These are phyloP conservation scores for Cetoscarus ocellatus DNA, from an alignment of 2,797 vertebrate genomes.

Conservation along the genomic window DNA sequence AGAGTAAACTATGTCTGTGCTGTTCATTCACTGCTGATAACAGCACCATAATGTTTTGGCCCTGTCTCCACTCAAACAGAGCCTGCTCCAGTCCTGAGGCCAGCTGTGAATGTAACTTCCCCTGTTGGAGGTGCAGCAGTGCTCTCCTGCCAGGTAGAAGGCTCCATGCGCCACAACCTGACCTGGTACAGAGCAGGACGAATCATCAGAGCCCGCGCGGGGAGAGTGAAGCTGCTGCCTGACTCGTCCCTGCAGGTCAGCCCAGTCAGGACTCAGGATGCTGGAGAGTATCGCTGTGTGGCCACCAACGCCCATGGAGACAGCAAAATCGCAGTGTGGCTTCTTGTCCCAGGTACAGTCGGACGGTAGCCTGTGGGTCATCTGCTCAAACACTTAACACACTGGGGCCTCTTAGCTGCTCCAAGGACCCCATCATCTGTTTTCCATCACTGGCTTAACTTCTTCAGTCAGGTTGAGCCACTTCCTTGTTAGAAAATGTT, in stretches of 20 bases:
- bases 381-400: slow-evolving; percentile 74
- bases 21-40: slow-evolving; percentile 50
- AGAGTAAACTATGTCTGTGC: slow-evolving; percentile 50
- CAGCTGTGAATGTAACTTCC: slow-evolving; percentile 85
- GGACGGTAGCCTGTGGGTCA: slow-evolving; percentile 44
- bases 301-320: slow-evolving; percentile 84
- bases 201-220: slow-evolving; percentile 43
- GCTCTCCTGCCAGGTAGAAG: slow-evolving; percentile 87
- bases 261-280: slow-evolving; percentile 73
- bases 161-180: slow-evolving; percentile 88
- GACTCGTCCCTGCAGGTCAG: slow-evolving; percentile 89
- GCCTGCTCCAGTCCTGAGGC: slow-evolving; percentile 85
- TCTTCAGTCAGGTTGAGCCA: slow-evolving; percentile 55
- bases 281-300: slow-evolving; percentile 87
- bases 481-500: slow-evolving; percentile 68
- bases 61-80: slow-evolving; percentile 79
- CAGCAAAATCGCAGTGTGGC: slow-evolving; percentile 84
- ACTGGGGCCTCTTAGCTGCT: slow-evolving; percentile 56
- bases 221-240: slow-evolving; percentile 79
- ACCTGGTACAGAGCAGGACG: slow-evolving; percentile 87
- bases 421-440: slow-evolving; percentile 71
- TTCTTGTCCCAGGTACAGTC: slow-evolving; percentile 88
- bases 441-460: slow-evolving; percentile 75
- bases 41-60: slow-evolving; percentile 30
- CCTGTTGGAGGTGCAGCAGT: slow-evolving; percentile 81